A percentile compares a stretch with the other conserved stretches of the same genome.
These are phyloP conservation scores for Delphinapterus leucas DNA, from an alignment of 2,113 vertebrate species.

Conservation along the genomic window DNA sequence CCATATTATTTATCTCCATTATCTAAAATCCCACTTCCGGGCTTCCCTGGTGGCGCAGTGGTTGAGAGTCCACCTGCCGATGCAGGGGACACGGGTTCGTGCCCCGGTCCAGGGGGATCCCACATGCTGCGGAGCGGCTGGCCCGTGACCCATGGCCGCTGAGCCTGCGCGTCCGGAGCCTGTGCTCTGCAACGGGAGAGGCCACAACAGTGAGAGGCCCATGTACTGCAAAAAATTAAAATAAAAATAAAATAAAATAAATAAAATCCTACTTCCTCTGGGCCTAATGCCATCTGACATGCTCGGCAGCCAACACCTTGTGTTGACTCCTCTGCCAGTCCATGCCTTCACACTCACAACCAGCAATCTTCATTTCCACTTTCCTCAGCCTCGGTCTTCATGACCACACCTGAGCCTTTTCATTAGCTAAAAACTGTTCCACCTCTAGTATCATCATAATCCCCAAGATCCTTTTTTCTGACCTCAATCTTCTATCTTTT, in stretches of 20 bases:
- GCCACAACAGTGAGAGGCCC: no score
- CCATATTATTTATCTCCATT: not conserved
- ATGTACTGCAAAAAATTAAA: no score
- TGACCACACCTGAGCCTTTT: not conserved
- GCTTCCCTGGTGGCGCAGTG: no score
- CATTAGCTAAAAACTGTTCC: not conserved
- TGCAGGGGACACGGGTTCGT: no score
- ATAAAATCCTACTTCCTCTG: not conserved
- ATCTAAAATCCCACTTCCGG: not conserved
- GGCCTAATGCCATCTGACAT: not conserved
- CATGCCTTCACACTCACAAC: not conserved
- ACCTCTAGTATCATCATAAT: not conserved
- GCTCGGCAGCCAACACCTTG: not conserved
- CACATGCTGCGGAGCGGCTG: no score
- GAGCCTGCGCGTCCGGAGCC: no score
- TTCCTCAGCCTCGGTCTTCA: not conserved
- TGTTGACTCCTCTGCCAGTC: not conserved
- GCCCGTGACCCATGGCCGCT: no score
- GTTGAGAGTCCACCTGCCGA: no score
- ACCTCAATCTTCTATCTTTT: not conserved
- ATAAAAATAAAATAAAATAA: no score
- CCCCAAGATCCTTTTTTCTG: not conserved
- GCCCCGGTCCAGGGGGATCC: no score
- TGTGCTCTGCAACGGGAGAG: no score
- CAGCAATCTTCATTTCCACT: not conserved